Conservation (phyloP, 2,113 vertebrate species). For the Symphodus melops region DNA sequence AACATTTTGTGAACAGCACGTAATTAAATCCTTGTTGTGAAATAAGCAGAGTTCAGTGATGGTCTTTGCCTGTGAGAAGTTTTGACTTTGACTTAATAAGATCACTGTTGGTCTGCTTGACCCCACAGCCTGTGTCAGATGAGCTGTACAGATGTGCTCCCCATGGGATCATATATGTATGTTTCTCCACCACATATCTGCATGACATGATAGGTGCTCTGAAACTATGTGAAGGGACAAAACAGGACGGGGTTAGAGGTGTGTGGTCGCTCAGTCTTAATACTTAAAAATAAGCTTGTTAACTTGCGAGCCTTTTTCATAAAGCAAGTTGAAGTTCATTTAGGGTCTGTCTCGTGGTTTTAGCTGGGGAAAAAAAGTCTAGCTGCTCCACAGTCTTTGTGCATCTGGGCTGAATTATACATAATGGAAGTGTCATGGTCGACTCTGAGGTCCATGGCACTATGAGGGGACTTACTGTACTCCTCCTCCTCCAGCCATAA, state of each 20-base stretch:
- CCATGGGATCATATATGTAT: neutral
- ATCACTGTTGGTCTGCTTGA: neutral
- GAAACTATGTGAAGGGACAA: neutral
- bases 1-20: neutral
- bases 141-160: neutral
- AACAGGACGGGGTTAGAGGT: neutral
- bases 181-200: neutral
- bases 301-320: neutral
- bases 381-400: neutral
- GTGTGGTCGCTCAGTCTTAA: neutral
- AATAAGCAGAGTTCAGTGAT: neutral
- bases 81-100: neutral
- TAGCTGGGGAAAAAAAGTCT: neutral
- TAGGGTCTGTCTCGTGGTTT: neutral
- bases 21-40: neutral
- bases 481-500: neutral
- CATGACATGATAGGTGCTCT: neutral
- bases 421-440: neutral
- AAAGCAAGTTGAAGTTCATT: neutral
- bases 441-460: neutral
- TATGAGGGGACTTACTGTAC: neutral
- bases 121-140: neutral
- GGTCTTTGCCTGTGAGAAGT: neutral
- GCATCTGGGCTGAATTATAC: neutral
- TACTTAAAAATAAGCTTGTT: neutral